These are phyloP conservation scores for Pollenia griseotomentosa DNA, from an alignment of 2,888 invertebrate genomes.

Conservation along the genomic window DNA sequence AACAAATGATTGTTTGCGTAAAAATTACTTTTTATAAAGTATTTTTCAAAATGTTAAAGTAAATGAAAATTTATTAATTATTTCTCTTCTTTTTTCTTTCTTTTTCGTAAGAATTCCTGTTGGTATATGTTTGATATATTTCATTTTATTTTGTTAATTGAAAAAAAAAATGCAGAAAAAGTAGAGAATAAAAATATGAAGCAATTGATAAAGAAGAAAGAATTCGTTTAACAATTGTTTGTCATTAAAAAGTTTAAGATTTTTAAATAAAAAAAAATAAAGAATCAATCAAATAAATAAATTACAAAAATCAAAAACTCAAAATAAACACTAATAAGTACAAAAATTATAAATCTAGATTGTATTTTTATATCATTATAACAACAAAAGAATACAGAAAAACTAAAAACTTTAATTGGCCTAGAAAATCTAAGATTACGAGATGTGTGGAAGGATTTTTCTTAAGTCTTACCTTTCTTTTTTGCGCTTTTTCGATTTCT, in stretches of 20 bases:
- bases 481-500: slow-evolving; percentile 91
- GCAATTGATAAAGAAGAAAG: slow-evolving; percentile 80
- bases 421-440: slow-evolving; percentile 71
- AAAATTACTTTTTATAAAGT: slow-evolving; percentile 76
- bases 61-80: slow-evolving; percentile 71
- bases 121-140: slow-evolving; percentile 60
- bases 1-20: slow-evolving; percentile 75
- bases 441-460: slow-evolving; percentile 64
- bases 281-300: slow-evolving; percentile 47
- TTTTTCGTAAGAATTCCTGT: slow-evolving; percentile 82
- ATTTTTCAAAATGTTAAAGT: slow-evolving; percentile 57
- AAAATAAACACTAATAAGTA: slow-evolving; percentile 62
- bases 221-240: slow-evolving; percentile 77
- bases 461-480: slow-evolving; percentile 87
- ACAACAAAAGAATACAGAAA: slow-evolving; percentile 46
- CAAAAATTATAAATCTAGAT: slow-evolving; percentile 53
- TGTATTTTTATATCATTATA: slow-evolving; percentile 44
- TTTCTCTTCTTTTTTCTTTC: slow-evolving; percentile 83
- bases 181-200: slow-evolving; percentile 83
- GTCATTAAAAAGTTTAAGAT: slow-evolving; percentile 68
- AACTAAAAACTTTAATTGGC: slow-evolving; percentile 55
- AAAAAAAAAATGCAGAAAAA: slow-evolving; percentile 81
- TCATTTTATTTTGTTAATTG: slow-evolving; percentile 60
- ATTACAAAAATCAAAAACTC: slow-evolving; percentile 49
- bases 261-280: slow-evolving; percentile 60